Evolutionary conservation across 2,797 vertebrate genomes (phyloP), one percentile per base, ranked within the genome.

Genomic region (Otolemur crassicaudatus): DNA sequence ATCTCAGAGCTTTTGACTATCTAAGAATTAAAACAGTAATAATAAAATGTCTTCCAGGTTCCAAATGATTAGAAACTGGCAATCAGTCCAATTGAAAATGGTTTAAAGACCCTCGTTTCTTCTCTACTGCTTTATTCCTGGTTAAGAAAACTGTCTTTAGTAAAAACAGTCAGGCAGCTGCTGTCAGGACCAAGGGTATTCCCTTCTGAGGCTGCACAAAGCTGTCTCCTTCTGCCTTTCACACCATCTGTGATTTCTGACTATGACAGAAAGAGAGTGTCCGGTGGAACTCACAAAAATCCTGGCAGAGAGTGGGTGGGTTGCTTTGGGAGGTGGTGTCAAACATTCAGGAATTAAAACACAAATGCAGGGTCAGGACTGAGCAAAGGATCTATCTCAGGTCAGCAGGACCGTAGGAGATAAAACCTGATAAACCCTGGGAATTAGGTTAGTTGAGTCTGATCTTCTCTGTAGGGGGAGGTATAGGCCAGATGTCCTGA

Each of bases 1-100:
- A 77, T 70, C 29, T 76, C 65, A 61, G 27, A 58, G 31, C 77
- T 82, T 94, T 94, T 14, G 63, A 40, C 77, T 67, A 73, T 23
- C 10, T 72, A 63, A 85, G 31, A 88, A 86, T 73, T 86, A 82
- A 92, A 90, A 90, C 46, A 70, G 89, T 29, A 89, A 67, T 6
- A 58, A 19, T 49, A 65, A 89, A 94, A 73, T 92, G 27, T 73
- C 58, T 91, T 86, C 60, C 46, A 34, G 31, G 22, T 91, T 94
- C 25, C 20, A 1, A 72, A 73, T 37, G 75, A 69, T 88, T 82
- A 79, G 49, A 93, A 97, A 93, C 46, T 19, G 49, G 75, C 69
- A 73, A 94, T 56, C 31, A 60, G 31, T 81, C 17, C 70, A 29
- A 11, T 63, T 14, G 6, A 70, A 73, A 69, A 31, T 76, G 37